Evolutionary conservation across 2,113 vertebrate genomes (phyloP).

Genomic region (Procavia capensis): DNA sequence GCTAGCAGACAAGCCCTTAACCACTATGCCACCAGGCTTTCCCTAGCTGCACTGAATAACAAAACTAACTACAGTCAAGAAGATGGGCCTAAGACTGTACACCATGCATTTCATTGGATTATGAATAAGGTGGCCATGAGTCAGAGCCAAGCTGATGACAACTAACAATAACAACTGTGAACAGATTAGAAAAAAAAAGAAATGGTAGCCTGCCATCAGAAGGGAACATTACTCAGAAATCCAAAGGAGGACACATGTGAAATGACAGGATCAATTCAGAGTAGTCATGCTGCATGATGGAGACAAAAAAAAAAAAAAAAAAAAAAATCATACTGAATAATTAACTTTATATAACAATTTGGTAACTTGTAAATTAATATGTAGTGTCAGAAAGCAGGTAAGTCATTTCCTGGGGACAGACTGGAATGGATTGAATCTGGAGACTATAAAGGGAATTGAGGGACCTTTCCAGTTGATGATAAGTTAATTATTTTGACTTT

Average conservation of each 20-base stretch:
- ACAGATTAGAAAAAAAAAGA: background rate
- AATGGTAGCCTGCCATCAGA: background rate
- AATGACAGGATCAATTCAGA: too few relatives aligned
- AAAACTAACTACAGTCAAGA: too few relatives aligned
- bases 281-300: background rate
- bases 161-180: background rate
- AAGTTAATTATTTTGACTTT: background rate
- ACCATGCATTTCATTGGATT: too few relatives aligned
- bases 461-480: background rate
- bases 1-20: too few relatives aligned
- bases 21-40: too few relatives aligned
- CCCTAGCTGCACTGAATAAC: too few relatives aligned
- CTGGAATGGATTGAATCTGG: background rate
- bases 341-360: background rate
- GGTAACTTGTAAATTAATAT: background rate
- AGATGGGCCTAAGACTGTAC: too few relatives aligned
- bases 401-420: background rate
- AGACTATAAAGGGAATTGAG: background rate
- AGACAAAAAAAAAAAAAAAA: background rate
- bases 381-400: background rate
- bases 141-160: too few relatives aligned
- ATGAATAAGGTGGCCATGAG: too few relatives aligned
- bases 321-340: background rate
- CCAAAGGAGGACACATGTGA: background rate
- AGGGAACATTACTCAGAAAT: background rate